These are phyloP conservation scores for Nesogale talazaci DNA, from an alignment of 2,113 vertebrate species.

Conservation along the genomic window DNA sequence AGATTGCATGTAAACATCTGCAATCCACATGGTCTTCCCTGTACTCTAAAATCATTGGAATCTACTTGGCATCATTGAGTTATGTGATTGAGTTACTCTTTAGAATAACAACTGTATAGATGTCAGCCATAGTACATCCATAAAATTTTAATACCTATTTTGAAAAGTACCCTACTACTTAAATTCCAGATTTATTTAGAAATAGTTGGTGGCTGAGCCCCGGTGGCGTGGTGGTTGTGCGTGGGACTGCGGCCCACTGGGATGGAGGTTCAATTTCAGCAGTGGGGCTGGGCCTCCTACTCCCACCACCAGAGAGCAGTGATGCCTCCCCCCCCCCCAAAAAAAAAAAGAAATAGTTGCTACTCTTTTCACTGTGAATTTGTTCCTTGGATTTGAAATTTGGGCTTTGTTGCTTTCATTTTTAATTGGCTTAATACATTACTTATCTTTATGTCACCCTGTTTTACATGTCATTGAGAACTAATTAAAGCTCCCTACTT, in stretches of 20 bases:
- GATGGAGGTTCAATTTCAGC: too few relatives aligned
- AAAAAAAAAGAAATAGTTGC: neutral
- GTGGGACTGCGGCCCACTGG: too few relatives aligned
- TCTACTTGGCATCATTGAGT: too few relatives aligned
- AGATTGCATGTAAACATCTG: too few relatives aligned
- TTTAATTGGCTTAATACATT: neutral
- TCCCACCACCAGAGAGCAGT: too few relatives aligned
- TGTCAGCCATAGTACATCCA: neutral
- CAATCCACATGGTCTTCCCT: too few relatives aligned
- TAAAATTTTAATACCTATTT: neutral
- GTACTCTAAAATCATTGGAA: too few relatives aligned
- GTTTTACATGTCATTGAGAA: neutral
- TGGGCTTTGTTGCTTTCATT: neutral
- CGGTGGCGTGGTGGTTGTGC: too few relatives aligned
- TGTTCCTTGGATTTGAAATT: neutral
- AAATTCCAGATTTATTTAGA: neutral
- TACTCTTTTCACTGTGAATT: neutral
- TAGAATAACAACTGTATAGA: neutral
- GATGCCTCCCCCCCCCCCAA: too few relatives aligned
- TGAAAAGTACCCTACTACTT: neutral
- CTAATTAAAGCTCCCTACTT: constrained; percentile 4
- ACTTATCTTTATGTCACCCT: neutral
- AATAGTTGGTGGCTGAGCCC: too few relatives aligned
- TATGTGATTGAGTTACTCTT: too few relatives aligned
- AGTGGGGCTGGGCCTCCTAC: too few relatives aligned